Base-by-base conservation (phyloP, 2,113 vertebrate species). In the Ptilonorhynchus violaceus region DNA sequence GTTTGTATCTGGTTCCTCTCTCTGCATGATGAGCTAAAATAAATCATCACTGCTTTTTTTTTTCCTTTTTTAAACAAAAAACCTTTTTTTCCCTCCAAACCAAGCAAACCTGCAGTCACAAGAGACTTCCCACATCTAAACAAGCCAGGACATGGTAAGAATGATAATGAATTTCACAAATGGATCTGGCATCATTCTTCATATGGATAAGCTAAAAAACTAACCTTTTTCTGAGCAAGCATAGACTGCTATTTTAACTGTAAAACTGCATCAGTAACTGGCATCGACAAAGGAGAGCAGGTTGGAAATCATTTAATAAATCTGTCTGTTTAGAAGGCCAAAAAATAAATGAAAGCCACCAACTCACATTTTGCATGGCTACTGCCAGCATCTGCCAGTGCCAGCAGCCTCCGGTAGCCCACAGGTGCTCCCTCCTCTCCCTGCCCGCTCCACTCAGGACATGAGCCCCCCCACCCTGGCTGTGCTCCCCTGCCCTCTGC, bases 1-100 rank as follows among this genome's bases (percentile, higher is more conserved):
- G 95, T 93, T 91, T 95, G 59, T 75, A n/a, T 76, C 35, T 93
- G 47, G 47, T 67, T 84, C 24, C 35, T 49, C 68, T 75, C 55
- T 70, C 35, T 58, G 37, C 41, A 66, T n/a, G 46, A 80, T 63
- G 2, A 92, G 53, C 63, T 78, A 95, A 92, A 63, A 89, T 49
- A 92, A 92, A 91, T 76, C 39, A 79, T 41, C 9, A 5, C 22
- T 44, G 25, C 8, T 50, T 53, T 50, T 35, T 42, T 41, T 33
- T 21, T 46, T 46, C 24, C 8, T 30, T 44, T 33, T 86, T 73
- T 35, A 24, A 85, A 72, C 3, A 31, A 64, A 68, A 46, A 81
- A 10, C 13, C 3, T 2, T 49, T 39, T 72, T 37, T 55, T 4
- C 39, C 30, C 37, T 83, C 35, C 19, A 88, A 82, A 85, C 21